Evolutionary conservation across 2,113 vertebrate species (phyloP).

Genomic region (Albula glossodonta): DNA sequence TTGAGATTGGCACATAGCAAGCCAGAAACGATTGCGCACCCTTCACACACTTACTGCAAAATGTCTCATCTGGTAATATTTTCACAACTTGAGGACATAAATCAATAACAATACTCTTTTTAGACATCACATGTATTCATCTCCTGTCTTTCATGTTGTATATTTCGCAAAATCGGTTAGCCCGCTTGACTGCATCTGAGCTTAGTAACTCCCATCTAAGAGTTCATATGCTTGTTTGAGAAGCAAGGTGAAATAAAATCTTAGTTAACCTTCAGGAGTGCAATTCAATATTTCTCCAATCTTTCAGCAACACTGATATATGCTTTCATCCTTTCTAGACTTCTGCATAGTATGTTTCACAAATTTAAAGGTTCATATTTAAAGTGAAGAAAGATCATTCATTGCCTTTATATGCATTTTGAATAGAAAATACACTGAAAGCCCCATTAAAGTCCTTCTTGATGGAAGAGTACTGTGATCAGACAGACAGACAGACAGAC

Average conservation of each 20-base stretch:
- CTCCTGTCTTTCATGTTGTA: background rate
- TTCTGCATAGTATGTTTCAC: background rate
- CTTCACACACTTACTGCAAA: slow-evolving; percentile 82
- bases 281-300: background rate
- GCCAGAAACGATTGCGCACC: slow-evolving; percentile 77
- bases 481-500: background rate
- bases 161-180: background rate
- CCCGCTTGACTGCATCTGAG: slow-evolving; percentile 35
- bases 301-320: background rate
- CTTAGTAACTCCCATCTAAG: slow-evolving; percentile 37
- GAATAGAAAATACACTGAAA: background rate
- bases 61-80: slow-evolving; percentile 95
- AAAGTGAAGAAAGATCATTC: background rate
- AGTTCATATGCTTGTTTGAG: background rate
- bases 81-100: slow-evolving; percentile 90
- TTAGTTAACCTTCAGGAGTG: background rate
- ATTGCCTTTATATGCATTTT: background rate
- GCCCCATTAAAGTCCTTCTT: background rate
- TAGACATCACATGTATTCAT: slow-evolving; percentile 65
- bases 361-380: background rate
- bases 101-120: slow-evolving; percentile 98
- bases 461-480: background rate
- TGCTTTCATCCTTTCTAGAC: background rate
- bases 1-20: slow-evolving; percentile 74
- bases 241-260: background rate